Evolutionary conservation across 2,113 vertebrate species (phyloP), one percentile per base, ranked within the genome.

Genomic region (Syrmaticus mikado): DNA sequence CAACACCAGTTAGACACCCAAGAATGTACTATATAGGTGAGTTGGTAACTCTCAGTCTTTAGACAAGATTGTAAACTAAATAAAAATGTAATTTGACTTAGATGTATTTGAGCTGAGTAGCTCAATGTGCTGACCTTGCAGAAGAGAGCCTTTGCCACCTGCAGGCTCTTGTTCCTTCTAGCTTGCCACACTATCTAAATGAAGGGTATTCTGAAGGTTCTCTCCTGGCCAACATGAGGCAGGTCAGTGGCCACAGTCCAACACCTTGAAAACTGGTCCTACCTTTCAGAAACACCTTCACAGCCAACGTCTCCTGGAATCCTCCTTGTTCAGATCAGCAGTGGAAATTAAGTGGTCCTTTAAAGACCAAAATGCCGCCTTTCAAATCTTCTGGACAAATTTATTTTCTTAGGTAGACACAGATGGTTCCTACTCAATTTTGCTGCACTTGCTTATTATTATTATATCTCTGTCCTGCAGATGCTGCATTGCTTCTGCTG

Each of bases 211-310:
- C 75, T 81, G 57, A 55, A 45, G 46, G 22, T 28, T 92, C 7
- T 61, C 27, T 84, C 32, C 25, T 75, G 57, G 38, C 36, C 84
- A 55, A 71, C n/a, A 3, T 43, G 17, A n/a, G 78, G 22, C 6
- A 57, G 57, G 20, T 78, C 36, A 36, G 5, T 75, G 52, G 38
- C 55, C 81, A 53, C 43, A 34, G 43, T 32, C 27, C 64, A 25
- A 28, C 38, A 67, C 52, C 70, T 28, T 3, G 43, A 83, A 68
- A 36, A 11, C 0, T 0, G 8, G 1, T 61, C 32, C 52, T 43
- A 0, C 10, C 1, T 36, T 46, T 71, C 24, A 55, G 46, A 50
- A 74, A 65, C 40, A 28, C 14, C 58, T 32, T 61, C 55, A 58
- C 19, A 77, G 64, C 10, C 57, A 46, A 30, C 16, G n/a, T 41